Evolutionary conservation across 2,888 invertebrate genomes (phyloP).

Genomic region (Sarcophaga variegata): DNA sequence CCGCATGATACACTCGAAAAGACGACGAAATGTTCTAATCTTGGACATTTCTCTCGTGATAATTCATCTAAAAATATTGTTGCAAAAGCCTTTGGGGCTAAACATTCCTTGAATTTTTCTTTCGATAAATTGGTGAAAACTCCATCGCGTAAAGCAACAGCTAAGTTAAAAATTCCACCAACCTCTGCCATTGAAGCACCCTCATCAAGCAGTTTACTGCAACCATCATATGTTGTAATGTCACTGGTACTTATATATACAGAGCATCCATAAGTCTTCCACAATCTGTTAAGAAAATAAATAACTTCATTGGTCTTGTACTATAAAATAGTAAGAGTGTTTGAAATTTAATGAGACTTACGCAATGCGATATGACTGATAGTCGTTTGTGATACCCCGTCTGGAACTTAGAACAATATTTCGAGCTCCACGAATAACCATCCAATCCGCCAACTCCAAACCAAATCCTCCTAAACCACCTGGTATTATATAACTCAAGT

Average conservation of each 20-base stretch:
- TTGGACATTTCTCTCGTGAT: slow-evolving; percentile 84
- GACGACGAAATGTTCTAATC: slow-evolving; percentile 88
- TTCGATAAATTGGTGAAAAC: slow-evolving; percentile 89
- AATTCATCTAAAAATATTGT: slow-evolving; percentile 88
- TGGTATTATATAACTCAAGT: slow-evolving; percentile 84
- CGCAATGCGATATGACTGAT: slow-evolving; percentile 90
- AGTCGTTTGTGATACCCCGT: slow-evolving; percentile 90
- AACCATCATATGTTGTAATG: slow-evolving; percentile 86
- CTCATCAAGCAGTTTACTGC: slow-evolving; percentile 85
- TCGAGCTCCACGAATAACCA: slow-evolving; percentile 90
- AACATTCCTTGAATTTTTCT: slow-evolving; percentile 86
- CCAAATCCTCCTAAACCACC: slow-evolving; percentile 97
- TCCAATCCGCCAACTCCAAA: slow-evolving; percentile 93
- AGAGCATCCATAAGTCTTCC: slow-evolving; percentile 86
- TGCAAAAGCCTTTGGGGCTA: slow-evolving; percentile 89
- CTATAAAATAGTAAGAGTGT: not conserved
- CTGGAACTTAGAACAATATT: slow-evolving; percentile 91
- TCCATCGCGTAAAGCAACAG: slow-evolving; percentile 89
- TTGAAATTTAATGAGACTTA: slow-evolving; percentile 72
- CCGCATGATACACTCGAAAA: slow-evolving; percentile 95
- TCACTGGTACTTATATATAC: slow-evolving; percentile 87
- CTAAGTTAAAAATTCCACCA: slow-evolving; percentile 94
- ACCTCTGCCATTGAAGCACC: slow-evolving; percentile 87
- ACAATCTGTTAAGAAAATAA: slow-evolving; percentile 82
- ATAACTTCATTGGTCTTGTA: not conserved